These are phyloP conservation scores for Ptychadena robeensis DNA, from an alignment of 2,797 vertebrate species.

Conservation along the genomic window DNA sequence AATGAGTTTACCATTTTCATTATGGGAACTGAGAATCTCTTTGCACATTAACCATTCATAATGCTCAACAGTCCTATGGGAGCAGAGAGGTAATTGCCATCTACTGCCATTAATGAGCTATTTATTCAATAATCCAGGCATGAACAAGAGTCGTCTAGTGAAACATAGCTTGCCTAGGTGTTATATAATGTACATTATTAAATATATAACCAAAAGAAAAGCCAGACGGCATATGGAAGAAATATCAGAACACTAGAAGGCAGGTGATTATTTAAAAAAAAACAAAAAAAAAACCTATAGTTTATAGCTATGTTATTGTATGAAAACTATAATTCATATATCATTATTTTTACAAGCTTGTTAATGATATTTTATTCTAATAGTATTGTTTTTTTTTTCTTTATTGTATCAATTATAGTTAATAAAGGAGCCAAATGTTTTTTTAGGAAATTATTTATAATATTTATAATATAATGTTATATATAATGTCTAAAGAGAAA, in stretches of 20 bases:
- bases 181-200: slow-evolving; percentile 7
- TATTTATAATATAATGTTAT: too few relatives aligned
- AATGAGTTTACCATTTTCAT: slow-evolving; percentile 14
- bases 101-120: slow-evolving; percentile 8
- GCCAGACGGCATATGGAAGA: not conserved
- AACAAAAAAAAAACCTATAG: not conserved
- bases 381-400: not conserved
- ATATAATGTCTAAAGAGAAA: too few relatives aligned
- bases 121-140: slow-evolving; percentile 9
- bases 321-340: not conserved
- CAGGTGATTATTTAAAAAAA: not conserved
- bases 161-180: not conserved
- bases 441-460: too few relatives aligned
- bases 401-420: too few relatives aligned
- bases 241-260: not conserved
- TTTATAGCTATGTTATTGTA: not conserved
- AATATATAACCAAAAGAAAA: not conserved
- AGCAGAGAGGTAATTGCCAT: not conserved
- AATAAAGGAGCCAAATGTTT: too few relatives aligned
- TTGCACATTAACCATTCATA: slow-evolving; percentile 10
- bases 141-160: not conserved
- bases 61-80: slow-evolving; percentile 1
- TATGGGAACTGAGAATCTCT: not conserved
- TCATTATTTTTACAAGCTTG: too few relatives aligned
- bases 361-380: not conserved